Evolutionary conservation across 1,140 invertebrate genomes (phyloP), one percentile per base, ranked within the genome.

Genomic region (Leptoteleia sp.): DNA sequence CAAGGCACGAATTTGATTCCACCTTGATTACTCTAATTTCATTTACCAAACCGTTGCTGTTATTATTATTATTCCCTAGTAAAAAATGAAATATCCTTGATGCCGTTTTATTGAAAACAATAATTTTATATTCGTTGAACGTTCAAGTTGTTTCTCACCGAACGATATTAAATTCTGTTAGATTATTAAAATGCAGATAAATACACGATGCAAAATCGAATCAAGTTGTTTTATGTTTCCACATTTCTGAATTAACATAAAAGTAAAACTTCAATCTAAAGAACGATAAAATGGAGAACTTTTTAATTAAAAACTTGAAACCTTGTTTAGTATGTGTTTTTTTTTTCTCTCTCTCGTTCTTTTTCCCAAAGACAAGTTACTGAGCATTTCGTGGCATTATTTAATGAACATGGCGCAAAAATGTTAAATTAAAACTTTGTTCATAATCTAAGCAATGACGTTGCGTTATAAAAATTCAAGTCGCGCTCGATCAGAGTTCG

Each of bases 361-460:
- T 5, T 22, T 3, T 5, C 2, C 19, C 16, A 6, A 38, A 15
- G 16, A 15, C 17, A 5, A 35, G 3, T 12, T 35, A 5, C 4
- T 12, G 12, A 3, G 33, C 8, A 35, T n/a, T n/a, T n/a, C 11
- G 11, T 13, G 3, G 11, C 37, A 38, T 16, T 16, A 29, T 47
- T 47, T 25, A 29, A 17, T 50, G 33, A 50, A 50, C 29, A 11
- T 12, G 7, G 6, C 8, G 29, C 1, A 4, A 25, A 50, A 50
- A 33, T 31, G 31, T 17, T 8, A 17, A 31, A 48, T 50, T 33
- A 50, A 50, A 50, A 50, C 27, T 50, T 50, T 16, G 15, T 33
- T 17, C 29, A 33, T 47, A 47, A 12, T 27, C 12, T n/a, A n/a
- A n/a, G n/a, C 16, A 17, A 47, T 33, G n/a, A 31, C 17, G 37